Evolutionary conservation across 2,797 vertebrate species (phyloP).

Genomic region (Scyliorhinus canicula): DNA sequence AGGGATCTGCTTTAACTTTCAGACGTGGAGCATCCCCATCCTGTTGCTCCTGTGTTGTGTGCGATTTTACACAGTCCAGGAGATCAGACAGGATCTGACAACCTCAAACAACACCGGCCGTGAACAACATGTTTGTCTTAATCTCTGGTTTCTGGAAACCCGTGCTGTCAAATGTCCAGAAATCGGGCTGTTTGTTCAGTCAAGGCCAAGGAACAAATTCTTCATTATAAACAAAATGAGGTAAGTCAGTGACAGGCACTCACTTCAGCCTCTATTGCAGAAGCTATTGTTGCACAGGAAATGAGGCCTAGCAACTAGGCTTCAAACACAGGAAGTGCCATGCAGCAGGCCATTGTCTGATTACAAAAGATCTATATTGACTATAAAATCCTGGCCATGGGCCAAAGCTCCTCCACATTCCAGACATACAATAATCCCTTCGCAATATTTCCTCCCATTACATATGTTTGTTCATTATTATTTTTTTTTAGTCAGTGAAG

Average conservation of each 20-base stretch:
- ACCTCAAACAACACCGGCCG: not conserved
- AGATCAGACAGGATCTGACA: not conserved
- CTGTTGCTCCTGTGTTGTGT: not conserved
- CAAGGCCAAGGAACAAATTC: constrained; percentile 35
- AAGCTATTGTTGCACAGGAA: constrained; percentile 35
- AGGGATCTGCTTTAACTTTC: not conserved
- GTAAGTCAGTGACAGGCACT: not conserved
- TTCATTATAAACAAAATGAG: constrained; percentile 34
- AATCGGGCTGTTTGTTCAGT: constrained; percentile 13
- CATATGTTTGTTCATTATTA: constrained; percentile 27
- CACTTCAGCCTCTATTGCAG: not conserved
- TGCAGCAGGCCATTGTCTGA: constrained; percentile 33
- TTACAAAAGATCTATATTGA: constrained; percentile 37
- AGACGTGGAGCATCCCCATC: no score
- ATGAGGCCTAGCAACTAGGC: constrained; percentile 36
- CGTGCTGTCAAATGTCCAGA: constrained; percentile 15
- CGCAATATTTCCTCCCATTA: constrained; percentile 14
- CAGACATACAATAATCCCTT: constrained; percentile 26
- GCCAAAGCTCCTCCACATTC: constrained; percentile 33
- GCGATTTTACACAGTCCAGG: not conserved
- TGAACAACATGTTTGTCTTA: constrained; percentile 26
- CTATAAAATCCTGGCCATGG: constrained; percentile 4
- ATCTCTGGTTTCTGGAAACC: not conserved
- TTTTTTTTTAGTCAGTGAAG: not conserved
- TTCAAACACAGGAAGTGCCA: constrained; percentile 35